Evolutionary conservation across 2,113 vertebrate species (phyloP), one percentile per base, ranked within the genome.

Genomic region (Anseranas semipalmata): DNA sequence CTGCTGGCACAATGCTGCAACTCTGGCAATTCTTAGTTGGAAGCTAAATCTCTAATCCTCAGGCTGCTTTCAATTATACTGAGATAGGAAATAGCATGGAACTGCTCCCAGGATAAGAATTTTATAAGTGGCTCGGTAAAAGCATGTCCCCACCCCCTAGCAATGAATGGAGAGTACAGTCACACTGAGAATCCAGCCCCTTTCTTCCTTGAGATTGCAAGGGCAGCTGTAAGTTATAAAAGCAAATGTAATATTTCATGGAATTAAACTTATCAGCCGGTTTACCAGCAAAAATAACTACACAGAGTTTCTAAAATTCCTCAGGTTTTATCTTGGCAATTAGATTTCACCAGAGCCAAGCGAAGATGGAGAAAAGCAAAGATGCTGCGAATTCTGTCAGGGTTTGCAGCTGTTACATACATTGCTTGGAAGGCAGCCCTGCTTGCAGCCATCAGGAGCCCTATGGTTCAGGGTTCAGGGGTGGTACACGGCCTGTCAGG

Each of bases 101-200:
- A 90, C 72, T 66, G 22, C 27, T 95, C 52, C 76, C 60, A 92
- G 60, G 73, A 79, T 73, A 82, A 89, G 63, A 93, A 89, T 79
- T 87, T 68, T 90, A 2, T 46, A 75, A 70, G 48, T 30, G 25
- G 24, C 81, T 91, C 45, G 0, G 0, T 46, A 55, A 46, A 92
- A 85, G 52, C 41, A 41, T 2, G 2, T 48, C 35, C 55, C 8
- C 32, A 77, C 15, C 15, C 22, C n/a, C 19, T 25, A 43, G 15
- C 70, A 92, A 87, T 15, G 87, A 60, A 89, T 4, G 52, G 11
- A 55, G 39, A 62, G 41, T 15, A 70, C 0, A 1, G 12, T 6
- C 24, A n/a, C 1, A 1, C 5, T 72, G 24, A 48, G 39, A 91
- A 75, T 24, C 21, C 72, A 96, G 18, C 7, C 43, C 14, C 6